Evolutionary conservation across 1,140 invertebrate genomes (phyloP).

Genomic region (Mamestra configurata): DNA sequence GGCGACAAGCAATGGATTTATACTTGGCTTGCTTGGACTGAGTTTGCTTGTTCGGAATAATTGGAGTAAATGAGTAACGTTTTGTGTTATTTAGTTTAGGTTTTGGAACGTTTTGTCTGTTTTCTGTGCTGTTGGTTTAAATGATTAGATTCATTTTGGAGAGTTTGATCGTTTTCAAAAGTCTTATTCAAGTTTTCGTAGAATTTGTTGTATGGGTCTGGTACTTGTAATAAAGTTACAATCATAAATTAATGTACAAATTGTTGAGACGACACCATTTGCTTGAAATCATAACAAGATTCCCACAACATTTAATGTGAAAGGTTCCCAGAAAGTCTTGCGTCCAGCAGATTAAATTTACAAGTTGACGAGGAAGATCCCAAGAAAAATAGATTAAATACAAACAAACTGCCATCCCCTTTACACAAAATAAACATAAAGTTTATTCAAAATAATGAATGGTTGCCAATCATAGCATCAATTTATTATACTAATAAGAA

Average conservation of each 20-base stretch:
- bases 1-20: background rate
- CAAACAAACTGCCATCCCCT: conserved; percentile 10
- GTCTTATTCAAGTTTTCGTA: no score
- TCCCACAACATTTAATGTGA: background rate
- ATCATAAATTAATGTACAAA: no score
- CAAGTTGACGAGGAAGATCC: background rate
- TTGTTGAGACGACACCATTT: no score
- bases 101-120: background rate
- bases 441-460: conserved; percentile 28
- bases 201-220: no score
- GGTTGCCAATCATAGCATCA: conserved; percentile 38
- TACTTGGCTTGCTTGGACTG: background rate
- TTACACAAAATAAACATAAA: background rate
- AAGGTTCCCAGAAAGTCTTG: background rate
- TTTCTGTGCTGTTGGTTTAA: background rate
- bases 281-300: no score
- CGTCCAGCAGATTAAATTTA: background rate
- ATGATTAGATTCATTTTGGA: background rate
- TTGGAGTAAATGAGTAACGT: background rate
- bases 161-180: no score
- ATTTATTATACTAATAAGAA: conserved; percentile 46
- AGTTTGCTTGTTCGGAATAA: conserved; percentile 23
- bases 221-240: no score
- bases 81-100: background rate
- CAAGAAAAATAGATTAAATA: conserved; percentile 9